phyloP scores from a whole-genome alignment of 2,113 vertebrate genomes.

The Daphoenositta chrysoptera region DNA sequence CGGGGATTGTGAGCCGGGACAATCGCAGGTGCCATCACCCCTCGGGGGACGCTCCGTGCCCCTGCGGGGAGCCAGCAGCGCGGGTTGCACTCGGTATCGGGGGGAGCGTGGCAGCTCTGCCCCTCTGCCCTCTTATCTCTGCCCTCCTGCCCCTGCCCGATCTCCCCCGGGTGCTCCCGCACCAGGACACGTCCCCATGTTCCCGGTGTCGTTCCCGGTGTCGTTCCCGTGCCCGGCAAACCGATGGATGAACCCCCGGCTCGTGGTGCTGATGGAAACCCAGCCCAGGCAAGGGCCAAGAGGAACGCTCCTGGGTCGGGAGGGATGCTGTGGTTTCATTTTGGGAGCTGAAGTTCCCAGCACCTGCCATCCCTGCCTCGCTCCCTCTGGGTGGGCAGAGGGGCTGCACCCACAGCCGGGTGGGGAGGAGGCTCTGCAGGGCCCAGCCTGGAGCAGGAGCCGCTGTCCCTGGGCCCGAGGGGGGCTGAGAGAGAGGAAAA shows the following conservation, averaged over 20 bases:
- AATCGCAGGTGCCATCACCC: conserved; percentile 14
- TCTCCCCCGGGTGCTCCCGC: background rate
- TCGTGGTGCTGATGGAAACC: background rate
- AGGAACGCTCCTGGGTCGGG: background rate
- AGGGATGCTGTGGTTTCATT: background rate
- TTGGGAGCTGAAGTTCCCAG: background rate
- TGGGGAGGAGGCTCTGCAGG: background rate
- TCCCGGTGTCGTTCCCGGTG: background rate
- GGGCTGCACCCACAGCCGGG: background rate
- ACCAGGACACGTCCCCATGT: background rate
- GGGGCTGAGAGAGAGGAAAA: background rate
- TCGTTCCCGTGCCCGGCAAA: background rate
- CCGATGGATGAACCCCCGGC: background rate
- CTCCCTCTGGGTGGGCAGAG: background rate
- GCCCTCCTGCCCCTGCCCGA: background rate
- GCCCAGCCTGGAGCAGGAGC: background rate
- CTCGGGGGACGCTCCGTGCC: background rate
- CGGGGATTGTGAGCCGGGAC: background rate
- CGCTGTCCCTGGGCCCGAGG: background rate
- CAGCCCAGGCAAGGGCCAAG: background rate
- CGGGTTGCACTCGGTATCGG: background rate
- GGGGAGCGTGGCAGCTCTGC: background rate
- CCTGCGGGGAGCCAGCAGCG: background rate
- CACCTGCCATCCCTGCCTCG: background rate
- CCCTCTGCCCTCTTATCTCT: background rate